Conservation (phyloP, 2,113 vertebrate species). For the Malurus alboscapulatus region DNA sequence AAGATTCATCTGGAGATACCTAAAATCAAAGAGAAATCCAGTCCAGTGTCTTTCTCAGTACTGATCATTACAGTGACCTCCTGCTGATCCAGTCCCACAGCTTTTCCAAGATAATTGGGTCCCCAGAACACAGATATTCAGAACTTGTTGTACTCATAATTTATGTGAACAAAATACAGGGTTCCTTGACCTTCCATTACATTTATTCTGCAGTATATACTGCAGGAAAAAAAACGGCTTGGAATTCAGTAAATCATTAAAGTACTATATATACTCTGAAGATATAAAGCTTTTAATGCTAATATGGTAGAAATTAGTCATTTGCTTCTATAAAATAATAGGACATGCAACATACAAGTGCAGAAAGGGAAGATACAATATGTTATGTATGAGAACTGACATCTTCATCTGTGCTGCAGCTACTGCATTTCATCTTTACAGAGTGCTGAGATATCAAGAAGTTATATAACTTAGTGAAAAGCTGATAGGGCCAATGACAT, state of each 20-base stretch:
- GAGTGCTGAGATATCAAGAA: not conserved
- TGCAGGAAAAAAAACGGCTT: not conserved
- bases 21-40: not conserved
- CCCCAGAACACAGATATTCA: not conserved
- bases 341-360: not conserved
- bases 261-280: not conserved
- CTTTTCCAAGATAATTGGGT: not conserved
- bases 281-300: not conserved
- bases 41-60: not conserved
- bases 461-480: conserved; percentile 2
- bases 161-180: not conserved
- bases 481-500: not conserved
- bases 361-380: not conserved
- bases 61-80: not conserved
- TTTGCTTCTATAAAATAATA: not conserved
- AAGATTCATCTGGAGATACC: not conserved
- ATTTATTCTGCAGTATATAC: not conserved
- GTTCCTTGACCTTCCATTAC: not conserved
- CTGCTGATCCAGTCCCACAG: not conserved
- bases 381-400: not conserved
- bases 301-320: not conserved
- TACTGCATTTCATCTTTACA: conserved; percentile 7
- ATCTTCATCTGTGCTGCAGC: not conserved
- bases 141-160: not conserved
- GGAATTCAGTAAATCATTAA: not conserved